A percentile compares a stretch with the other conserved stretches of the same genome.
Conservation (phyloP, 2,797 vertebrate species). For the Crypturellus tataupa region DNA sequence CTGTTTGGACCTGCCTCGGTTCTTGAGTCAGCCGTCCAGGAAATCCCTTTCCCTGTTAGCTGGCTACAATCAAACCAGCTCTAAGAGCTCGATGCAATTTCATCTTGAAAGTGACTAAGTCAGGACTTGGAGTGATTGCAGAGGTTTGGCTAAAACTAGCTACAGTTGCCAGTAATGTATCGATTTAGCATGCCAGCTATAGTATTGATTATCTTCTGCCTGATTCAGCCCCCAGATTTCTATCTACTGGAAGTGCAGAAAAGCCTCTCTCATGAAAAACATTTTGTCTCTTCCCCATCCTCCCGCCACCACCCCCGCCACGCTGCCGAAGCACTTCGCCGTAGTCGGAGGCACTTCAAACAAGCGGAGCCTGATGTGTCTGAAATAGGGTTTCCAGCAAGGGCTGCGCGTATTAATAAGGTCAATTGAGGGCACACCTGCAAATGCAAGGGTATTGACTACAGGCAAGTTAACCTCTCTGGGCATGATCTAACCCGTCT, state of each 20-base stretch:
- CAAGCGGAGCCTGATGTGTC: constrained; percentile 1
- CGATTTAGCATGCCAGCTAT: constrained; percentile 70
- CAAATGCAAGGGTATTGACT: constrained; percentile 70
- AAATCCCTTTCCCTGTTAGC: constrained; percentile 15
- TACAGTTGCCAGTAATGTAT: constrained; percentile 73
- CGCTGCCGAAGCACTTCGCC: neutral
- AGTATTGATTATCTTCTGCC: constrained; percentile 59
- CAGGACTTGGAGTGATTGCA: constrained; percentile 66
- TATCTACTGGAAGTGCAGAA: constrained; percentile 59
- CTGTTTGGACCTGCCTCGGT: neutral
- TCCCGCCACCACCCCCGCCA: neutral
- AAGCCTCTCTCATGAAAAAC: constrained; percentile 12
- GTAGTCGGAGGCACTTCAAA: neutral
- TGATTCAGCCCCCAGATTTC: constrained; percentile 53
- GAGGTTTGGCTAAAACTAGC: constrained; percentile 71
- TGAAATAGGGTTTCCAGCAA: constrained; percentile 39
- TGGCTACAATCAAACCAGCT: constrained; percentile 21
- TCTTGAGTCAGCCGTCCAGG: neutral
- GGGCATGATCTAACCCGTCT: constrained; percentile 32
- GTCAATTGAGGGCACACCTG: constrained; percentile 74
- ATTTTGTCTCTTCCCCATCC: neutral
- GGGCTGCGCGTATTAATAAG: constrained; percentile 38
- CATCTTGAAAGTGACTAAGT: constrained; percentile 73
- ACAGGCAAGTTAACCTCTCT: constrained; percentile 55
- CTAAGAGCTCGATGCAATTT: constrained; percentile 69